Conservation (phyloP, 2,113 vertebrate species). For the Tamias sibiricus region DNA sequence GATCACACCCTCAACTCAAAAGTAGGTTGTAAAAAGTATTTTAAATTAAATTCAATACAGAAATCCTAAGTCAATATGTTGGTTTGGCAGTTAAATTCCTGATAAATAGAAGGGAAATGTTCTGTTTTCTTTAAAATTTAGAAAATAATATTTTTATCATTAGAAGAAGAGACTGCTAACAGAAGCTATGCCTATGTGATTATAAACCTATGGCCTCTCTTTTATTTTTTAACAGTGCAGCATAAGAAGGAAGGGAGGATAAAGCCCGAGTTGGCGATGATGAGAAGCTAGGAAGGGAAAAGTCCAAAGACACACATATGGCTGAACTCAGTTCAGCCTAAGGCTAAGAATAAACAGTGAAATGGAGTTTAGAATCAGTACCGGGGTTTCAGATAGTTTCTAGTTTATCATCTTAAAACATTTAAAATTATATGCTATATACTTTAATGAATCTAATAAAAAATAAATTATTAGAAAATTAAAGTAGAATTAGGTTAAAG, state of each 20-base stretch:
- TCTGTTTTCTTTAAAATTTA: constrained; percentile 34
- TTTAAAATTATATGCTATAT: background rate
- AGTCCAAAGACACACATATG: background rate
- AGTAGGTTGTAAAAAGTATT: constrained; percentile 3
- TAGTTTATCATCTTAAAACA: background rate
- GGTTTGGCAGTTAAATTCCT: constrained; percentile 3
- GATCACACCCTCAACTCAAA: background rate
- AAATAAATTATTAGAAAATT: background rate
- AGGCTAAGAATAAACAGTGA: background rate
- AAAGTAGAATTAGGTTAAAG: background rate
- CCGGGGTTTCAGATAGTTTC: background rate
- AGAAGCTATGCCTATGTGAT: background rate
- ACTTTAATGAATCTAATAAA: background rate
- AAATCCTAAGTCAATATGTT: constrained; percentile 6
- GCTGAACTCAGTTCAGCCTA: background rate
- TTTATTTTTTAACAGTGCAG: background rate
- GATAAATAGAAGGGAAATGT: constrained; percentile 31
- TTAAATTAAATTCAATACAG: background rate
- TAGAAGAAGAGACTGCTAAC: background rate
- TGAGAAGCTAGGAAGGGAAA: background rate
- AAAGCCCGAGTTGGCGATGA: background rate
- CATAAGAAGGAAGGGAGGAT: background rate
- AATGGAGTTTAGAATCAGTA: background rate
- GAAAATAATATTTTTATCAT: background rate
- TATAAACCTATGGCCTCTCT: background rate